Percentiles rank a stretch among this genome's conserved stretches.
These are phyloP conservation scores for Platycnemis pennipes DNA, from an alignment of 2,888 invertebrate genomes.

Conservation along the genomic window DNA sequence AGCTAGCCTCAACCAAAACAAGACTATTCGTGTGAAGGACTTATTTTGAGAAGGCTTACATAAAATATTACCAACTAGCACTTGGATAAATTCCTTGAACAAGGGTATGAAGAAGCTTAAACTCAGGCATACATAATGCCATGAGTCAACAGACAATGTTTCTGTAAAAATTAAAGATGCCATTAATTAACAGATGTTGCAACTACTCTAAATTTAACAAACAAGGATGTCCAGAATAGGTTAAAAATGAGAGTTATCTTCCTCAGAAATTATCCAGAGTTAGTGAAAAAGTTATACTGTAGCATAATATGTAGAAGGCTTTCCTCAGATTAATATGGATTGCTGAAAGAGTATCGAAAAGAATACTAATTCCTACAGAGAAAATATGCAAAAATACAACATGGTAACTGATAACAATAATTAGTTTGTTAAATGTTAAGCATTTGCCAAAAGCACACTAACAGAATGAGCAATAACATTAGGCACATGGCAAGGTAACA, in stretches of 20 bases:
- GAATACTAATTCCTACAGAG: neutral
- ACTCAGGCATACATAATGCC: too few relatives aligned
- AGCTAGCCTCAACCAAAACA: neutral
- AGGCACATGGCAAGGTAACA: slow-evolving; percentile 43
- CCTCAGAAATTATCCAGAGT: neutral
- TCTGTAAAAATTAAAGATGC: neutral
- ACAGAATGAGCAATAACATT: slow-evolving; percentile 23
- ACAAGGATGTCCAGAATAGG: neutral
- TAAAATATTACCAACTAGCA: neutral
- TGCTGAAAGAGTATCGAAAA: neutral
- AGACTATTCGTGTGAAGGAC: neutral
- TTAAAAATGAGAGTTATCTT: neutral
- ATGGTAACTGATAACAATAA: neutral
- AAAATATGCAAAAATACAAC: neutral
- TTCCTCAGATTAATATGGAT: neutral
- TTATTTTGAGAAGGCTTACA: neutral
- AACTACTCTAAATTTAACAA: neutral
- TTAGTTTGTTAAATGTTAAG: neutral
- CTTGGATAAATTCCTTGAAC: too few relatives aligned
- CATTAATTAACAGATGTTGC: neutral
- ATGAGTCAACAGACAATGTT: too few relatives aligned
- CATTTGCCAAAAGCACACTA: slow-evolving; percentile 60
- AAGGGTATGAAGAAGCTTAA: too few relatives aligned
- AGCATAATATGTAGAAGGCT: neutral
- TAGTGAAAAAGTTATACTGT: neutral